These are phyloP conservation scores for Spheniscus humboldti DNA, from an alignment of 2,797 vertebrate species.

Conservation along the genomic window DNA sequence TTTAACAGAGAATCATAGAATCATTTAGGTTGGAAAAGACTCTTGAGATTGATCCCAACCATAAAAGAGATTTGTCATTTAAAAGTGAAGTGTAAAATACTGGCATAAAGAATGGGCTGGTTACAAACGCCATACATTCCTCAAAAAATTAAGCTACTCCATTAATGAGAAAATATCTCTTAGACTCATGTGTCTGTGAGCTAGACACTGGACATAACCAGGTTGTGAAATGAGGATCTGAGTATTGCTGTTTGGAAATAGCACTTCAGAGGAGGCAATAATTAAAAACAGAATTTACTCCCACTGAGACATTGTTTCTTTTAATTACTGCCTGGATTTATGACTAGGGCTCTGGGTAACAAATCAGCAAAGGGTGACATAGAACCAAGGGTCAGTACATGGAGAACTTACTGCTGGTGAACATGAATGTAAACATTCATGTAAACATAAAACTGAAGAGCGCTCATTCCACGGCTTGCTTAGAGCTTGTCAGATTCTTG, in stretches of 20 bases:
- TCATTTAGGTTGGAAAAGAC: not conserved
- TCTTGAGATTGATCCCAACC: not conserved
- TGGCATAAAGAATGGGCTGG: not conserved
- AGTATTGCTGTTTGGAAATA: conserved; percentile 12
- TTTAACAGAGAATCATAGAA: not conserved
- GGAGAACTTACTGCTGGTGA: not conserved
- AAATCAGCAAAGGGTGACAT: conserved; percentile 18
- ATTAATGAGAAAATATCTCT: not conserved
- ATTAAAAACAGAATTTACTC: conserved; percentile 48
- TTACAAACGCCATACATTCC: not conserved
- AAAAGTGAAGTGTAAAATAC: not conserved
- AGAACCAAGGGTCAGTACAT: not conserved
- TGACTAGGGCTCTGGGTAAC: conserved; percentile 8
- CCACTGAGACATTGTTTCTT: conserved; percentile 16
- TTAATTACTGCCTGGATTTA: conserved; percentile 48
- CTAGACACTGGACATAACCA: not conserved
- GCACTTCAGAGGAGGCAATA: conserved; percentile 29
- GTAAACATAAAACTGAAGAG: not conserved
- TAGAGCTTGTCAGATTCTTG: not conserved
- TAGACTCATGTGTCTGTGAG: not conserved
- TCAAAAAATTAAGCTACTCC: not conserved
- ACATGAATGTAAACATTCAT: not conserved
- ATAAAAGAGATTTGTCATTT: not conserved
- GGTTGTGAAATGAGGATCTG: not conserved
- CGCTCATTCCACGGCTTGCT: not conserved